Base-by-base conservation (phyloP, 2,888 invertebrate genomes). In the Hydriomena furcata region DNA sequence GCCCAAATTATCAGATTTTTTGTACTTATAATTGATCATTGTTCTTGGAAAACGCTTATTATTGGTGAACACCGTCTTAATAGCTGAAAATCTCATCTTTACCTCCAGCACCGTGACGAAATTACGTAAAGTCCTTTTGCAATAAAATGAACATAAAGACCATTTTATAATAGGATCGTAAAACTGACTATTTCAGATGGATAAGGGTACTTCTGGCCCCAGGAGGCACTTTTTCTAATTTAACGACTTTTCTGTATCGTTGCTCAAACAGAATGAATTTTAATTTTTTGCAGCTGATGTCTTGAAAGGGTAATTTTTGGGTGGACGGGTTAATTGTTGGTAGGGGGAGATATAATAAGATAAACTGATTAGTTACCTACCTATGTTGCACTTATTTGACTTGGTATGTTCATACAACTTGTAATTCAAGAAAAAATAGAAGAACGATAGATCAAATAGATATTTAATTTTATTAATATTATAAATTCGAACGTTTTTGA, bases 111-210 rank as follows among this genome's bases (percentile, higher is more conserved):
- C 79, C 85, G 82, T 85, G 82, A 84, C 83, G 87, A 82, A 88
- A 88, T 89, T 88, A 88, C 88, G 79, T 85, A 84, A 61, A 88
- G 89, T 86, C 87, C 82, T 85, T 83, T 79, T 74, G 84, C 86
- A 88, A 88, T 90, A 88, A 90, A 89, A 89, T 73, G 71, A 70
- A 71, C 82, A 81, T 89, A 89, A 90, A 87, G 86, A 82, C 84
- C 80, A 87, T 88, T 90, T 90, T 89, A 89, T 90, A 90, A 90
- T 88, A 82, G 87, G 81, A 71, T 81, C 84, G 75, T 89, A 88
- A 87, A 87, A 81, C 72, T 74, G 79, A 76, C 76, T 79, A 71
- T 75, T 73, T 71, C 61, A 63, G 63, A 60, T 53, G 72, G 72
- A 73, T 75, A 71, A 73, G 75, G 73, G 72, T 61, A 61, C 45